These are phyloP conservation scores for Paradoxurus hermaphroditus DNA, from an alignment of 2,113 vertebrate species.

Conservation along the genomic window DNA sequence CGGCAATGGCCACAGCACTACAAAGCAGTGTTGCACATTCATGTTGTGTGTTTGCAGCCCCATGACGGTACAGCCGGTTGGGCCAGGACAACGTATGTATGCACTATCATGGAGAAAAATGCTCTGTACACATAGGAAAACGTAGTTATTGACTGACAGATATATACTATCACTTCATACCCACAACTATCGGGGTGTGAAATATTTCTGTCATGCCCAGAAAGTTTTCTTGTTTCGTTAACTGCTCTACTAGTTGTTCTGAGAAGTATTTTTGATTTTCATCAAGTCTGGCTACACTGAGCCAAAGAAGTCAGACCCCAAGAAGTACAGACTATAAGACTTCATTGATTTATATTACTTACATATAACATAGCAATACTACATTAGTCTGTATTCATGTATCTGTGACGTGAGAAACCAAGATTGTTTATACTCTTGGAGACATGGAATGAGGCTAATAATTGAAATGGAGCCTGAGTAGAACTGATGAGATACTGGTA, in stretches of 20 bases:
- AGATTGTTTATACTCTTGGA: not conserved
- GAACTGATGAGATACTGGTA: not conserved
- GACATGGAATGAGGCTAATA: not conserved
- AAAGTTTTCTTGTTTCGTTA: not conserved
- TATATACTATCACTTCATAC: not conserved
- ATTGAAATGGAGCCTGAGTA: not conserved
- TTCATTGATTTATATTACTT: not conserved
- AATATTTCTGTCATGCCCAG: not conserved
- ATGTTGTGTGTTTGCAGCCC: not conserved
- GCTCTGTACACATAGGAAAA: not conserved
- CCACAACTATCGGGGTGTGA: not conserved
- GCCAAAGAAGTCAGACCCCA: not conserved
- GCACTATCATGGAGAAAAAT: not conserved
- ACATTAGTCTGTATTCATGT: not conserved
- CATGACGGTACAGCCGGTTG: not conserved
- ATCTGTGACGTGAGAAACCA: not conserved
- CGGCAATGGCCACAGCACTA: not conserved
- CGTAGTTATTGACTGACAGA: not conserved
- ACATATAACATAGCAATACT: not conserved
- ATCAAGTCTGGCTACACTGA: not conserved
- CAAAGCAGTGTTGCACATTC: not conserved
- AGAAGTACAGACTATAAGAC: not conserved
- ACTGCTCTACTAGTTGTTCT: not conserved
- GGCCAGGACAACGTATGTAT: not conserved
- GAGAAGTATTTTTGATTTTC: not conserved